Percentiles rank a stretch among this genome's conserved stretches.
These are phyloP conservation scores for Apostichopus californicus DNA, from an alignment of 35 echinoderm and acorn worm species.

Conservation along the genomic window DNA sequence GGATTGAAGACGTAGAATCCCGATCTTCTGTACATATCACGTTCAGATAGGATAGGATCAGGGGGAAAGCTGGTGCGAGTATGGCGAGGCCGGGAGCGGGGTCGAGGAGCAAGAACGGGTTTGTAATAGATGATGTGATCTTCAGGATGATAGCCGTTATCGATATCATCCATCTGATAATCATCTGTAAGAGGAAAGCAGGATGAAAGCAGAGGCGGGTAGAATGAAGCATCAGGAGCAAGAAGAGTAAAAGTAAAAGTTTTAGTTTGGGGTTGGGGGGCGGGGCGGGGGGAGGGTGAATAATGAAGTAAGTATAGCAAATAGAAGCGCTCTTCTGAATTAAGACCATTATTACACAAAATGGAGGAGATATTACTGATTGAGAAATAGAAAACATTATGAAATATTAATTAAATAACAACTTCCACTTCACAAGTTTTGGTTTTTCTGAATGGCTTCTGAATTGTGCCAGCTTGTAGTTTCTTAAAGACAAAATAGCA, in stretches of 20 bases:
- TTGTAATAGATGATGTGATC: slow-evolving; percentile 49
- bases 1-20: slow-evolving; percentile 45
- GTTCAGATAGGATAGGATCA: slow-evolving; percentile 38
- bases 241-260: background rate
- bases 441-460: no score
- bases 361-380: no score
- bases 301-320: no score
- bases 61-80: slow-evolving; percentile 35
- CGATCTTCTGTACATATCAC: slow-evolving; percentile 35
- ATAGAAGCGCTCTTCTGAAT: no score
- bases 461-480: no score
- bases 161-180: slow-evolving; percentile 24
- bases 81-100: slow-evolving; percentile 26
- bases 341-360: no score
- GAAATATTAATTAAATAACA: no score
- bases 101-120: slow-evolving; percentile 48
- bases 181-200: slow-evolving; percentile 42
- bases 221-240: background rate
- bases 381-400: background rate
- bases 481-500: no score
- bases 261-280: no score
- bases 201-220: background rate
- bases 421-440: no score
- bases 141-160: slow-evolving; percentile 30
- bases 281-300: no score